A percentile compares a stretch with the other conserved stretches of the same genome.
Conservation (phyloP, 2,113 vertebrate genomes). For the Clarias magur region DNA sequence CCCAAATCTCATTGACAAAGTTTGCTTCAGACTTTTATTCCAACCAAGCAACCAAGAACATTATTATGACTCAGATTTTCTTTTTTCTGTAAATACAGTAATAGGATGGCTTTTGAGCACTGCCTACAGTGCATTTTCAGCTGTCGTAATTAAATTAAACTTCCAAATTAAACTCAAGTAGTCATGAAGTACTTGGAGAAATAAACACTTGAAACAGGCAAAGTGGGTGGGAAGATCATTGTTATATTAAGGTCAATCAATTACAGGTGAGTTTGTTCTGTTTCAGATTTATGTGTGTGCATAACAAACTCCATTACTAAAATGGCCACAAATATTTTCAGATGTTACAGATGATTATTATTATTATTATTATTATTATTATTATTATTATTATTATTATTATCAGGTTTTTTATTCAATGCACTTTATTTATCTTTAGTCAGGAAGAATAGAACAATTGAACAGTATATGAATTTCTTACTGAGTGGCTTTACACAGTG, state of each 20-base stretch:
- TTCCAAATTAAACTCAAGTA: conserved; percentile 56
- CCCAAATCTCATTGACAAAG: neutral
- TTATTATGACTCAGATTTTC: neutral
- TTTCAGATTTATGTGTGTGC: conserved; percentile 44
- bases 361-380: neutral
- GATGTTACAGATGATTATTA: conserved; percentile 6
- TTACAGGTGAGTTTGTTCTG: conserved; percentile 56
- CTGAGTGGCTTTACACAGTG: neutral
- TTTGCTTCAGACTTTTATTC: neutral
- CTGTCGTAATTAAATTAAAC: conserved; percentile 62
- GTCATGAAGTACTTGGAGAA: conserved; percentile 57
- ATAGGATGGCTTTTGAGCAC: neutral
- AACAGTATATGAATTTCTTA: neutral
- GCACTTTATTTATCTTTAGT: conserved; percentile 48
- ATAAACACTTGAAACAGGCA: conserved; percentile 65
- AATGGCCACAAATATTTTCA: conserved; percentile 44
- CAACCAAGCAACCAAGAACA: neutral
- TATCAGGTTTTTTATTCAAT: conserved; percentile 24
- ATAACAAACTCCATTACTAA: conserved; percentile 51
- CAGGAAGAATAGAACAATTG: neutral
- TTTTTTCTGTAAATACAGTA: neutral
- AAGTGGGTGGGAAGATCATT: conserved; percentile 55
- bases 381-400: conserved; percentile 13
- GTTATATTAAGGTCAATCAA: conserved; percentile 53
- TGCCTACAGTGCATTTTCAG: conserved; percentile 19